A percentile compares a stretch with the other conserved stretches of the same genome.
phyloP scores from a whole-genome alignment of 2,113 vertebrate genomes.

The Gadus macrocephalus region DNA sequence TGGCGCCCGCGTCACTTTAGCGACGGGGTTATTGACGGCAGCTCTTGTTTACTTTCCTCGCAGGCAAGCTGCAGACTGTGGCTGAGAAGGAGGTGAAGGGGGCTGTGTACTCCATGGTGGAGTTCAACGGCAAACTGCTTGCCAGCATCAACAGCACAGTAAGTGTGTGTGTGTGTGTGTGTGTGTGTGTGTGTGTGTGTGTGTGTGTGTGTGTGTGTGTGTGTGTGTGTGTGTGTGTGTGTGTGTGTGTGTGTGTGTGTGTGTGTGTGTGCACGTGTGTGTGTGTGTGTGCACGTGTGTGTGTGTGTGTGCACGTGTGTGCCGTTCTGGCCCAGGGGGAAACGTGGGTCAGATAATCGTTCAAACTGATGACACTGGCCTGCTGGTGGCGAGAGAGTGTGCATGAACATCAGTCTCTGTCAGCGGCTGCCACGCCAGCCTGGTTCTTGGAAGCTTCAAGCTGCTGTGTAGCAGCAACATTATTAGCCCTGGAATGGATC shows the following conservation, averaged over 20 bases:
- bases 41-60: constrained; percentile 7
- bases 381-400: too few species aligned
- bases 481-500: too few species aligned
- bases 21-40: constrained; percentile 9
- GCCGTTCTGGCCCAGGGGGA: background rate
- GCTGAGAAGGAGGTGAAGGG: constrained; percentile 99
- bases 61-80: constrained; percentile 95
- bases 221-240: constrained; percentile 4
- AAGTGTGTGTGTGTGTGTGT: constrained; percentile 27
- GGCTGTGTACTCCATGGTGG: constrained; percentile 98
- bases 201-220: background rate
- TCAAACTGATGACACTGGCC: too few species aligned
- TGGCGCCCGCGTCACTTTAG: constrained; percentile 1
- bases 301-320: constrained; percentile 2
- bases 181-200: background rate
- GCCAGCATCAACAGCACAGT: constrained; percentile 99
- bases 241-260: constrained; percentile 1
- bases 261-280: background rate
- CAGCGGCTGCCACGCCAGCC: too few species aligned
- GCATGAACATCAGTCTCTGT: too few species aligned
- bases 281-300: too few species aligned
- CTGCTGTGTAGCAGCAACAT: too few species aligned
- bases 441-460: too few species aligned
- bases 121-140: constrained; percentile 95
- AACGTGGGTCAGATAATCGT: too few species aligned